Conservation (phyloP, 1,140 invertebrate genomes). For the Pogonus chalceus region DNA sequence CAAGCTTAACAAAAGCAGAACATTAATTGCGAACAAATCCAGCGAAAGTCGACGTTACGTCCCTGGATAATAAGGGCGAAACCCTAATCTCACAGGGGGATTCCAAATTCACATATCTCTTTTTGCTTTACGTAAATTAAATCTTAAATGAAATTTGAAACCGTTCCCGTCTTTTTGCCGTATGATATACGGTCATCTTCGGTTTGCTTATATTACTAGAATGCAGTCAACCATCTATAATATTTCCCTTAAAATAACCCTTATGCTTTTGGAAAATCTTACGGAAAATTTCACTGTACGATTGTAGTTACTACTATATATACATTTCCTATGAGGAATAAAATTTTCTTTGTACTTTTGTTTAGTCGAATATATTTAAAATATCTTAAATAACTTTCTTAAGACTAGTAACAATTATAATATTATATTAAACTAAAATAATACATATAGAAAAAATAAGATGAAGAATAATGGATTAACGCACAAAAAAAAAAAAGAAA, state of each 20-base stretch:
- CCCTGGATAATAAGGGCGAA: background rate
- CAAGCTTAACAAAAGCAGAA: constrained; percentile 23
- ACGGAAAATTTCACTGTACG: too few species aligned
- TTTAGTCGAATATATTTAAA: too few species aligned
- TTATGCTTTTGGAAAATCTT: too few species aligned
- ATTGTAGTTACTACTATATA: background rate
- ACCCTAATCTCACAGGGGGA: constrained; percentile 21
- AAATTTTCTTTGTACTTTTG: background rate
- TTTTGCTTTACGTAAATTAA: constrained; percentile 29
- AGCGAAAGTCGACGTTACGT: constrained; percentile 19
- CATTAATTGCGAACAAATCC: constrained; percentile 21
- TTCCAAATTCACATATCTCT: constrained; percentile 20
- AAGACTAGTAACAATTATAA: too few species aligned
- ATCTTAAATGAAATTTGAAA: constrained; percentile 40
- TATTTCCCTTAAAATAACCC: too few species aligned
- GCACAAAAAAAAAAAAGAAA: too few species aligned
- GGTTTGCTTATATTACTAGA: background rate
- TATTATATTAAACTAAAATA: too few species aligned
- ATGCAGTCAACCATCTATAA: background rate
- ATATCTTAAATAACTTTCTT: too few species aligned
- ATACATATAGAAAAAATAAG: too few species aligned
- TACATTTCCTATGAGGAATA: too few species aligned
- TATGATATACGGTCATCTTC: background rate
- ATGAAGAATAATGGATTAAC: too few species aligned
- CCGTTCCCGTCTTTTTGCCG: constrained; percentile 20